These are phyloP conservation scores for Magallana nippona DNA, from an alignment of 2,888 invertebrate species.

Conservation along the genomic window DNA sequence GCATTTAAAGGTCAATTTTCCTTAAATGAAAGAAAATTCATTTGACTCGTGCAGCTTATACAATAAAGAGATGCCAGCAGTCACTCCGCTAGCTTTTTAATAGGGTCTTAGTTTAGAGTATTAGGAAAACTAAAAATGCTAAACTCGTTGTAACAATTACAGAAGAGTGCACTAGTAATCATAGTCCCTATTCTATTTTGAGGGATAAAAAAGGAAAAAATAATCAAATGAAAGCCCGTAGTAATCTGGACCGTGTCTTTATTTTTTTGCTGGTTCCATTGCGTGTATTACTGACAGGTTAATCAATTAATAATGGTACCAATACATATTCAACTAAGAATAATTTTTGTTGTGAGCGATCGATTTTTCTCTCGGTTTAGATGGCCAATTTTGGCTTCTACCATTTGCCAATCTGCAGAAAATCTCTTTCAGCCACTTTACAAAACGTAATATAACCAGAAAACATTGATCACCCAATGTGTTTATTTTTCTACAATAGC, in stretches of 20 bases:
- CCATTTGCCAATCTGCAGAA: constrained; percentile 26
- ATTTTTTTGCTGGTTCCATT: constrained; percentile 19
- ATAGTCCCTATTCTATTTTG: neutral
- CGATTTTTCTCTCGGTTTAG: constrained; percentile 31
- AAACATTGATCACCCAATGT: constrained; percentile 13
- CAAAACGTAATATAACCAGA: constrained; percentile 31
- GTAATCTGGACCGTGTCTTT: constrained; percentile 10
- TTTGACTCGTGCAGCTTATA: too few relatives aligned
- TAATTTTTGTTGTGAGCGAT: constrained; percentile 30
- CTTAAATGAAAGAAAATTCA: neutral
- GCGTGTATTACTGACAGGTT: constrained; percentile 19
- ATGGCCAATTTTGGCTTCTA: constrained; percentile 21
- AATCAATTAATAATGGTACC: constrained; percentile 38
- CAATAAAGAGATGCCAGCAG: too few relatives aligned
- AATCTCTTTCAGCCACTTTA: constrained; percentile 18
- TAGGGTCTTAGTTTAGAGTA: neutral
- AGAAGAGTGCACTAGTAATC: neutral
- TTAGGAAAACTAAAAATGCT: neutral
- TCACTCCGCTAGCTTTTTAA: too few relatives aligned
- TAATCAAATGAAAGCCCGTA: neutral
- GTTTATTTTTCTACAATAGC: constrained; percentile 6
- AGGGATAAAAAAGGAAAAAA: neutral
- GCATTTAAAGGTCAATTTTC: neutral
- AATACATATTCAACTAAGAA: constrained; percentile 38
- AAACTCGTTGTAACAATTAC: neutral